phyloP scores from a whole-genome alignment of 2,113 vertebrate genomes.

The Candoia aspera region DNA sequence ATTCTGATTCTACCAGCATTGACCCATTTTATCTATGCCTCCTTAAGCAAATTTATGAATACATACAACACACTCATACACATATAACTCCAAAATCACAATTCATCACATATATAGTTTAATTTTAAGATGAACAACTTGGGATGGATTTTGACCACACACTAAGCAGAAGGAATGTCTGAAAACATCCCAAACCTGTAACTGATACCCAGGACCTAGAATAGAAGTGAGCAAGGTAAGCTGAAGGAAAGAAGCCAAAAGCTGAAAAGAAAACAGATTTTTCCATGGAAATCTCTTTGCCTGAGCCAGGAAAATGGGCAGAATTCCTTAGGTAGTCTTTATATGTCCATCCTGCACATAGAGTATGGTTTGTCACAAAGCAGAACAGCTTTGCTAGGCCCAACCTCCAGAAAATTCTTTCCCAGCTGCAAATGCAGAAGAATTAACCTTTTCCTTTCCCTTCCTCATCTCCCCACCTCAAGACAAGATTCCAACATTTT shows the following conservation, averaged over 20 bases:
- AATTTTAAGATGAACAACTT: not conserved
- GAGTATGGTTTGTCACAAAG: not conserved
- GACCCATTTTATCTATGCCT: not conserved
- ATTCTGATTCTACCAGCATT: not conserved
- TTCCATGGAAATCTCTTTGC: constrained; percentile 19
- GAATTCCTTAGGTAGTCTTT: constrained; percentile 8
- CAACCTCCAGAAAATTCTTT: not conserved
- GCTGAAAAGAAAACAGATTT: constrained; percentile 22
- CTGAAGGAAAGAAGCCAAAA: constrained; percentile 1
- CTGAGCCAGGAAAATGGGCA: constrained; percentile 13
- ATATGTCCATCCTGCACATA: not conserved
- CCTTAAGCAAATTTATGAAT: not conserved
- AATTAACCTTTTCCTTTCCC: not conserved
- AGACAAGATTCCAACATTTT: not conserved
- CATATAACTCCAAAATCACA: not conserved
- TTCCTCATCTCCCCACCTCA: not conserved
- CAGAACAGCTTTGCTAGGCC: not conserved
- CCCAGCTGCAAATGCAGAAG: not conserved
- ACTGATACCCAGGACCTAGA: not conserved
- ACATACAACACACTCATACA: not conserved
- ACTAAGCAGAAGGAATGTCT: not conserved
- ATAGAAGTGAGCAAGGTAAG: constrained; percentile 8
- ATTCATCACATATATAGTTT: not conserved
- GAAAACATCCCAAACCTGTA: constrained; percentile 3
- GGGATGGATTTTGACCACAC: not conserved